Percentiles rank a stretch among this genome's conserved stretches.
Conservation (phyloP, 2,888 invertebrate species). For the Amphimallon solstitiale region DNA sequence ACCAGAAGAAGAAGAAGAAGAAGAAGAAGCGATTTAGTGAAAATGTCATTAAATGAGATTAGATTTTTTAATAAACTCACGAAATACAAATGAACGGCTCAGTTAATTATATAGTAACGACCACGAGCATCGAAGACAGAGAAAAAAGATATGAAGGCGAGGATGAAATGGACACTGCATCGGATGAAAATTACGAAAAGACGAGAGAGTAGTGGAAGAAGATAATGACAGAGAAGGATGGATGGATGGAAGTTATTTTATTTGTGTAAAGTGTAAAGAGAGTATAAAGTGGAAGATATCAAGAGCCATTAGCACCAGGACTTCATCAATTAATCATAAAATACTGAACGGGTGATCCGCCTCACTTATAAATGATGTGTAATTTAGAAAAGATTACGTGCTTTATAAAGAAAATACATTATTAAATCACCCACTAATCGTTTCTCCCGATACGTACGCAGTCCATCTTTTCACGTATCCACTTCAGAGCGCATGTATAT, state of each 20-base stretch:
- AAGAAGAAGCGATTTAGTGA: constrained; percentile 16
- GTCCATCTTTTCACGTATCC: constrained; percentile 11
- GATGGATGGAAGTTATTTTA: constrained; percentile 16
- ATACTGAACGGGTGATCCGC: constrained; percentile 53
- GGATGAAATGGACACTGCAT: background rate
- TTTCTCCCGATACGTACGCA: constrained; percentile 34
- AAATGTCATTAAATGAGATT: constrained; percentile 35
- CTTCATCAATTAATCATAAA: constrained; percentile 61
- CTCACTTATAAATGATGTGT: constrained; percentile 61
- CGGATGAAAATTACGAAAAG: constrained; percentile 28
- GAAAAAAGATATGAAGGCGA: background rate
- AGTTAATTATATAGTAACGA: constrained; percentile 43
- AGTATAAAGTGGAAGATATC: constrained; percentile 57
- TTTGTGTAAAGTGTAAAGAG: constrained; percentile 44
- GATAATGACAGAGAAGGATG: constrained; percentile 11
- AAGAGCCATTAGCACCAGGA: constrained; percentile 60
- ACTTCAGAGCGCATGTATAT: background rate
- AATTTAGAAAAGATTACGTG: constrained; percentile 62
- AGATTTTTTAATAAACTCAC: constrained; percentile 26
- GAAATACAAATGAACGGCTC: constrained; percentile 35
- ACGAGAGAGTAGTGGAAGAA: constrained; percentile 1
- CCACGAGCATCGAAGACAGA: constrained; percentile 15
- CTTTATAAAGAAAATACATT: constrained; percentile 60
- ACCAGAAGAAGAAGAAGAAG: background rate
- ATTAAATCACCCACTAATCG: constrained; percentile 61